Evolutionary conservation across 1,140 invertebrate species (phyloP), one percentile per base, ranked within the genome.

Genomic region (Centruroides sculpturatus): DNA sequence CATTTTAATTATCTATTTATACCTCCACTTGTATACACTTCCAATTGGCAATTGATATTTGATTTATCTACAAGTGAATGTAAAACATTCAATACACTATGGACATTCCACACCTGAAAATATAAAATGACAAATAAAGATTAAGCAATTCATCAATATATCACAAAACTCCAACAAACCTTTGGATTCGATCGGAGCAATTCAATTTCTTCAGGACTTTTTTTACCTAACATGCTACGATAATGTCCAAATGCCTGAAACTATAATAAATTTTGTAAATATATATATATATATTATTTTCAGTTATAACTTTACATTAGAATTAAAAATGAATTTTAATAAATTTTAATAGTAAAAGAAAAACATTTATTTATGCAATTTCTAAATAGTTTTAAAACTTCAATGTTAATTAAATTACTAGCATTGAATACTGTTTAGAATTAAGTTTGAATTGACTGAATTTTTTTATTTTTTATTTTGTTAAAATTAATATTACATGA

Each of bases 21-120:
- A 77, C 79, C 74, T 66, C 78, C 75, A 61, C 70, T 71, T n/a
- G 72, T 73, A 57, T 71, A 72, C 5, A 89, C 92, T 76, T 97
- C 92, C 62, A 99, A 76, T 73, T 99, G 96, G 66, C 86, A 84
- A 73, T 98, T 98, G 66, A 99, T 99, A 72, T 97, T 97, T 1
- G 93, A 97, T 74, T 98, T 99, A 66, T 98, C 93, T 6, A 99
- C 92, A 50, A 99, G 78, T 9, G 93, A 98, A 73, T 99, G 94
- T 41, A 99, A 78, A 49, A 99, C 96, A 78, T 99, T 99, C 10
- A 99, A 79, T 34, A 99, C 92, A 72, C 92, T 94, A 35, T 99
- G 83, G 23, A 99, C 92, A 80, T 97, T 98, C 95, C 96, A 99
- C 3, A 94, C 85, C 77, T 79, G 64, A 3, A 67, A 55, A 62